Base-by-base conservation (phyloP, 2,113 vertebrate species). In the Heliornis fulica region DNA sequence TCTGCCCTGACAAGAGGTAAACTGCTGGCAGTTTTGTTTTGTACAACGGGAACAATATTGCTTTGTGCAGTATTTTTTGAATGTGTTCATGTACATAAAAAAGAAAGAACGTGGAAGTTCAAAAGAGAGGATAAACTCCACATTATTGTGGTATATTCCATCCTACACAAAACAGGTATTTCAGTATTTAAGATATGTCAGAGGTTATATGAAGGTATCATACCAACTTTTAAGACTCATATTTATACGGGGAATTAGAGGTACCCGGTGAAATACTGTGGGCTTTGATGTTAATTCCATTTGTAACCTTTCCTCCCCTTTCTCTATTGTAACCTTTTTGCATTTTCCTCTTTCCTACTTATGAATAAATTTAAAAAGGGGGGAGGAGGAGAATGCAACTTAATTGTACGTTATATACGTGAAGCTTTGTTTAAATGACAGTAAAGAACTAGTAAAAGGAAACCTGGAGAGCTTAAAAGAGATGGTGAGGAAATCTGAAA, bases 351-450 rank as follows among this genome's bases (percentile, higher is more conserved):
- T 71, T 83, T 68, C 41, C 76, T 70, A 77, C 11, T 66, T 34
- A 76, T 20, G 82, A 90, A 60, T 38, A 17, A 54, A 51, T 74
- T 41, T 1, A 48, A 79, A 91, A 76, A 25, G 6, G 9, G 15
- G 7, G 26, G 1, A 83, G 22, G 48, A 41, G 3, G 28, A 32
- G 19, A 92, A 95, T 85, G 61, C 53, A 97, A 89, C 93, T 94
- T 97, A 95, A 95, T 80, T 95, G 85, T 66, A 91, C 71, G 81
- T 95, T 96, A 95, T 95, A 96, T 95, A 96, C 87, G 70, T 38
- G 66, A 96, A 96, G 90, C 78, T 94, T 95, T 95, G 96, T 93
- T 95, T 93, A 97, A 97, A 97, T 88, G 92, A 95, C 64, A 78
- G 61, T 77, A 97, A 96, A 96, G 71, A 95, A 96, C 92, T 34